Evolutionary conservation across 2,888 invertebrate species (phyloP), one percentile per base, ranked within the genome.

Genomic region (Nowickia ferox): DNA sequence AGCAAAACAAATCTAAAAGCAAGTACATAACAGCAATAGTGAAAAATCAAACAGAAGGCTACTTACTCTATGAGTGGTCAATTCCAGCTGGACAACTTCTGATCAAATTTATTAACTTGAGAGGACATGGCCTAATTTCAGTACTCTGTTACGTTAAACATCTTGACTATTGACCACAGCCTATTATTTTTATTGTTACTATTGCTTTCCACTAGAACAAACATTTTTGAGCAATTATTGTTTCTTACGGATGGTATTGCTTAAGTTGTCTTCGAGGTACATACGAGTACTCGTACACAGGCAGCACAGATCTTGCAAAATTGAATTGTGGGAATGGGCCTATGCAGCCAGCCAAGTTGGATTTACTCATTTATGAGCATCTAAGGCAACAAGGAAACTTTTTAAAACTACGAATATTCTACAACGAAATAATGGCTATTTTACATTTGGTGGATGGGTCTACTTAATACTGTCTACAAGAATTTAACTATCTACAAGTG

Each of bases 371-470:
- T 30, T 30, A 30, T 5, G 6, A 30, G 30, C 6, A 30, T 30
- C 30, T 30, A 30, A 30, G 30, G 30, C 10, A 53, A 53, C 51
- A 53, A 53, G 3, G 3, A 17, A 53, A 19, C 17, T 53, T 9
- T 19, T 9, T 19, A 17, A 53, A 53, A 53, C 10, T 53, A 19
- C 19, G 9, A 57, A 57, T 57, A 9, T 57, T 15, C 30, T 13
- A 9, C 30, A 22, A 15, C 15, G 30, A 57, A 57, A 15, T 4
- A 19, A 55, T 30, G 30, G 30, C 19, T 8, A 44, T 10, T 59
- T 17, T 13, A 10, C 11, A 68, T 19, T 68, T 77, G 59, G 59
- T 59, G 59, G 46, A 48, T 59, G 59, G 46, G 57, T 22, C 53
- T 68, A 22, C 63, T 63, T 13, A 38, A 48, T 57, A 38, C 15